Conservation (phyloP, 2,113 vertebrate genomes). For the Malurus alboscapulatus region DNA sequence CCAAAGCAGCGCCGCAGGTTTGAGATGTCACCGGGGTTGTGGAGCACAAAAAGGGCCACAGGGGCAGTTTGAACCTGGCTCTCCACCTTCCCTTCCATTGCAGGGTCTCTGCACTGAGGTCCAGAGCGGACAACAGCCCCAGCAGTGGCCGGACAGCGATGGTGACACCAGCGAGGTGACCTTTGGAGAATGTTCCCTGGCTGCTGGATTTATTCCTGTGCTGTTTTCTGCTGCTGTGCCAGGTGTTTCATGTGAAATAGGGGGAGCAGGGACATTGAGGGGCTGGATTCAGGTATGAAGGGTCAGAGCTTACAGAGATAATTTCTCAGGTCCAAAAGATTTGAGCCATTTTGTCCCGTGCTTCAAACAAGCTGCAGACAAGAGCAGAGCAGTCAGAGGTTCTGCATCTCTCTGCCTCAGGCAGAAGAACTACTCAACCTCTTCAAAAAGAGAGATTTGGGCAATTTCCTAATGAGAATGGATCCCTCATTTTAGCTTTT, state of each 20-base stretch:
- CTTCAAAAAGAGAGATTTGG: neutral
- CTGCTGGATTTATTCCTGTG: constrained; percentile 15
- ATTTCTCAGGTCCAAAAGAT: constrained; percentile 40
- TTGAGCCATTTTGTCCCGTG: neutral
- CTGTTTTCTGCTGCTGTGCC: constrained; percentile 39
- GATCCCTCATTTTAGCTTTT: neutral
- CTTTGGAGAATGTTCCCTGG: neutral
- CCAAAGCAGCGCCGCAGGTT: neutral
- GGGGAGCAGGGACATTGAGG: neutral
- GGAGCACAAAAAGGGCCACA: neutral
- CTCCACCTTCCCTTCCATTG: neutral
- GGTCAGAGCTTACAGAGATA: constrained; percentile 56
- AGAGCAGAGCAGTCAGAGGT: neutral
- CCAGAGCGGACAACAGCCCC: neutral
- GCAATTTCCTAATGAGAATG: neutral
- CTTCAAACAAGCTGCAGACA: constrained; percentile 16
- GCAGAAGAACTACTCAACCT: neutral
- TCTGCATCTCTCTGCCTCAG: neutral
- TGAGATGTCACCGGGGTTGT: neutral
- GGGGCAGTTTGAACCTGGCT: accelerated
- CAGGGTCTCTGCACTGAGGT: neutral
- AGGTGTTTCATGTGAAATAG: constrained; percentile 13
- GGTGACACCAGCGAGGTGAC: constrained; percentile 15
- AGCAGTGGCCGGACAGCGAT: neutral
- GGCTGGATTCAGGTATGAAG: constrained; percentile 47